Evolutionary conservation across 1,140 invertebrate species (phyloP).

Genomic region (Ceratina calcarata): DNA sequence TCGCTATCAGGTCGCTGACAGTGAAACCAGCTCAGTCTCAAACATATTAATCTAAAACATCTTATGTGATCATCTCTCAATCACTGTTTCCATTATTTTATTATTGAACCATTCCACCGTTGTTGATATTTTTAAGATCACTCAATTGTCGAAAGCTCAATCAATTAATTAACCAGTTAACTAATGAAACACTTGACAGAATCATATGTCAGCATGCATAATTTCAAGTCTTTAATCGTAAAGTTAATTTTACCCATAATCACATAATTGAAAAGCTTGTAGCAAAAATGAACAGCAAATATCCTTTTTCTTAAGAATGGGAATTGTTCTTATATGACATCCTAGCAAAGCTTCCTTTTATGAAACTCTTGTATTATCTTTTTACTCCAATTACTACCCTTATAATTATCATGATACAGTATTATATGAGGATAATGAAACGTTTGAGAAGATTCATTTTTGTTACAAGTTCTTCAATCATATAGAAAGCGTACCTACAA

Average conservation of each 20-base stretch:
- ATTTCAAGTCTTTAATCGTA: background rate
- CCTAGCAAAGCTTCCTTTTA: no score
- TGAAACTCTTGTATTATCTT: no score
- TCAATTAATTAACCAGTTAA: background rate
- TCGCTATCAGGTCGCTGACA: background rate
- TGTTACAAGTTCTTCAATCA: no score
- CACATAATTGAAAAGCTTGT: no score
- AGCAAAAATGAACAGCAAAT: no score
- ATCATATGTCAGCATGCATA: background rate
- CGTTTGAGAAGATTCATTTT: no score
- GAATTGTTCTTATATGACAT: no score
- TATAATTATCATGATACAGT: no score
- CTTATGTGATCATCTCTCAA: background rate
- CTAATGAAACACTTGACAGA: background rate
- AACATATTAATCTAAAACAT: background rate
- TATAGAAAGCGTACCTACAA: background rate
- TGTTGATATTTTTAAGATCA: constrained; percentile 4
- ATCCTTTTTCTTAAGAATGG: no score
- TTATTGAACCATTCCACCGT: background rate
- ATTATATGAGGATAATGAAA: no score
- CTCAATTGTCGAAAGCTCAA: background rate
- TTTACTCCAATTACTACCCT: no score
- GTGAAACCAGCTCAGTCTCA: background rate
- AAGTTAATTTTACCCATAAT: background rate
- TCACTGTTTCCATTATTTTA: background rate